Evolutionary conservation across 2,888 invertebrate genomes (phyloP), one percentile per base, ranked within the genome.

Genomic region (Caenorhabditis doughertyi): DNA sequence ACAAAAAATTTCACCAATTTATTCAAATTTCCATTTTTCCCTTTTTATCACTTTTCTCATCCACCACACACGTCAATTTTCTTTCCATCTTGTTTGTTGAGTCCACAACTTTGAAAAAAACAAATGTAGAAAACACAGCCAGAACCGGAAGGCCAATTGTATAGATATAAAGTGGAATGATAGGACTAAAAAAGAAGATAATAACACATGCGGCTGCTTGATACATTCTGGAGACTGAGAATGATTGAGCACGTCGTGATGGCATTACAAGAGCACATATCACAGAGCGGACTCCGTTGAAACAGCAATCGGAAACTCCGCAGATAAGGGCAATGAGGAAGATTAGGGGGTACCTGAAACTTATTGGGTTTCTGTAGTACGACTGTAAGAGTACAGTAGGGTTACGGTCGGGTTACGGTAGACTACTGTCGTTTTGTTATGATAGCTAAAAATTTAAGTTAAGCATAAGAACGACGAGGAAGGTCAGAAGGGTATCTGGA

Each of bases 241-340:
- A 88, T 2, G 85, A 79, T 64, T 86, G 84, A 13, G 86, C 81
- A 56, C 86, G 62, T 62, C 79, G 23, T 11, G 72, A 39, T 0
- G 88, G 88, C 60, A 88, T 60, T 0, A 81, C 85, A 0, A 85
- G 49, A 4, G 88, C n/a, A n/a, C n/a, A n/a, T n/a, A n/a, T n/a
- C n/a, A n/a, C n/a, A n/a, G 74, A 67, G 8, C 87, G 80, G 9
- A 76, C 71, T 25, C 83, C 85, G 60, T 86, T 85, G 49, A n/a
- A n/a, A n/a, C n/a, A n/a, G n/a, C 81, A n/a, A n/a, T n/a, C n/a
- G n/a, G n/a, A 82, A 3, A 85, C 58, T 9, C 88, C 88, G 49
- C 81, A 55, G 29, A 86, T 51, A 9, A 88, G 67, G 2, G 79
- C 80, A 25, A 86, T 77, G 13, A 83, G 3, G 55, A 87, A 51